Evolutionary conservation across 30 jellyfish, hydroid and myxozoan species (phyloP).

Genomic region (Mastigias papua): DNA sequence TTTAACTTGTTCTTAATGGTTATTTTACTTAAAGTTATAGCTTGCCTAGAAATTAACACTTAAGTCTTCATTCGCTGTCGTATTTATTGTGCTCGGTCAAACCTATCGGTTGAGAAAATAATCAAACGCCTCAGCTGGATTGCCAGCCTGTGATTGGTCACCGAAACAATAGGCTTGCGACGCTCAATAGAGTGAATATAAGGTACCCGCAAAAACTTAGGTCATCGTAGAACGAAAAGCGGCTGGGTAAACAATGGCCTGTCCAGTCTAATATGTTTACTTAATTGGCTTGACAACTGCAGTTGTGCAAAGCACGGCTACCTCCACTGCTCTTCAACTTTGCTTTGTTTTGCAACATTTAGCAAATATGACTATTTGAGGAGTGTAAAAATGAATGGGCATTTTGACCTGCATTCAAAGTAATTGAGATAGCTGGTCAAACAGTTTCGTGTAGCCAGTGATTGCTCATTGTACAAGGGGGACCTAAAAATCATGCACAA

Average conservation of each 20-base stretch:
- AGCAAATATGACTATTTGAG: neutral
- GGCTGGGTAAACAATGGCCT: slow-evolving; percentile 75
- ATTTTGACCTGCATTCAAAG: neutral
- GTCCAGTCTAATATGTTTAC: slow-evolving; percentile 10
- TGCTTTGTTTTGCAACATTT: neutral
- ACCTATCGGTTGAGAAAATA: slow-evolving; percentile 70
- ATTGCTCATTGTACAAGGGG: neutral
- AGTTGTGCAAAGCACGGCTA: slow-evolving; percentile 40
- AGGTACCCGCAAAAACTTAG: slow-evolving; percentile 83
- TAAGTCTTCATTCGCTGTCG: slow-evolving; percentile 64
- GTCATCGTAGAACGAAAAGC: slow-evolving; percentile 79
- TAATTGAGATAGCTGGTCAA: neutral
- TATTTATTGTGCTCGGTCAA: slow-evolving; percentile 85
- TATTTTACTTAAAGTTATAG: slow-evolving; percentile 22
- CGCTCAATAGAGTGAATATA: slow-evolving; percentile 82
- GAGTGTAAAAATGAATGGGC: neutral
- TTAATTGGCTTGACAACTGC: slow-evolving; percentile 38
- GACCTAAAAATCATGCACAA: neutral
- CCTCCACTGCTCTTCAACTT: neutral
- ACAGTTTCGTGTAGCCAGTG: neutral
- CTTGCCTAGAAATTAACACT: slow-evolving; percentile 22
- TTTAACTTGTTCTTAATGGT: neutral
- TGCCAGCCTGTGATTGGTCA: slow-evolving; percentile 66
- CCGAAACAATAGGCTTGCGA: slow-evolving; percentile 72
- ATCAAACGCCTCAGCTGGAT: slow-evolving; percentile 70